phyloP scores from a whole-genome alignment of 1,140 invertebrate genomes.

The Drosophila albomicans region DNA sequence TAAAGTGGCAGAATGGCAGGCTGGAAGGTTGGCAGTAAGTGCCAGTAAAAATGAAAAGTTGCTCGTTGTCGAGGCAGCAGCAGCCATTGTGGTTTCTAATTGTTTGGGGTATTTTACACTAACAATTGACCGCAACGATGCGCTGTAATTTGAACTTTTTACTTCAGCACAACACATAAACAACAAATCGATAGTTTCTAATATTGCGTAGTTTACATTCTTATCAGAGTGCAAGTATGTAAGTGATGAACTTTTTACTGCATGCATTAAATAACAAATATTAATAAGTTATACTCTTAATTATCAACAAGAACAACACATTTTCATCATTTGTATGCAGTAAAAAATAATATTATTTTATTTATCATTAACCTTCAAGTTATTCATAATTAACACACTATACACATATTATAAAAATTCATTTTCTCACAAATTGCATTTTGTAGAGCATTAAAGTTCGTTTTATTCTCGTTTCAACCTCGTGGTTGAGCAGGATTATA shows the following conservation, averaged over 20 bases:
- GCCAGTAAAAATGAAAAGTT: constrained; percentile 80
- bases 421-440: neutral
- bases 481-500: constrained; percentile 19
- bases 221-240: neutral
- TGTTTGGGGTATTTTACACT: constrained; percentile 80
- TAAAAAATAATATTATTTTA: too few relatives aligned
- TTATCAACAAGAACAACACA: neutral
- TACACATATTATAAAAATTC: neutral
- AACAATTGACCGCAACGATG: constrained; percentile 78
- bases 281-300: neutral
- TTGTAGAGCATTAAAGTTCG: neutral
- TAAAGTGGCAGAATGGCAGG: constrained; percentile 1
- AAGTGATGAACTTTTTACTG: neutral
- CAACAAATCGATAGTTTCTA: constrained; percentile 39
- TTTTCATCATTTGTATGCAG: too few relatives aligned
- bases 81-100: constrained; percentile 78
- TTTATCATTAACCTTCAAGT: too few relatives aligned
- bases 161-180: constrained; percentile 12
- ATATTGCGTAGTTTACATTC: constrained; percentile 4
- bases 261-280: neutral
- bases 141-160: constrained; percentile 70
- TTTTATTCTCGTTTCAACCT: neutral
- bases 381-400: too few relatives aligned
- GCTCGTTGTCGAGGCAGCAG: constrained; percentile 53
- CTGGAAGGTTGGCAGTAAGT: constrained; percentile 40